These are phyloP conservation scores for Pseudomyrmex pallidus DNA, from an alignment of 1,140 invertebrate genomes.

Conservation along the genomic window DNA sequence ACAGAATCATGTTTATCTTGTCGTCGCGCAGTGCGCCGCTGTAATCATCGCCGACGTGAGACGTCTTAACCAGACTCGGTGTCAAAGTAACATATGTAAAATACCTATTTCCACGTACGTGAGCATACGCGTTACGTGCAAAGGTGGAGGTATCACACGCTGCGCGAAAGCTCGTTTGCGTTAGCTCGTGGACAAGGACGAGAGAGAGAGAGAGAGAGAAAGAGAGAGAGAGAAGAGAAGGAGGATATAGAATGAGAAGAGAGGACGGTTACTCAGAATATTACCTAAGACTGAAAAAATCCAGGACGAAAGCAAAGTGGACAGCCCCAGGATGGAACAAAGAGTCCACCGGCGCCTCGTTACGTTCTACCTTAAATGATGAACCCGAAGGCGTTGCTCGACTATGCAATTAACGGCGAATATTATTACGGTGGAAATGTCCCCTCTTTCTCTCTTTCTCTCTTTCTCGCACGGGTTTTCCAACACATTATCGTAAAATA, in stretches of 20 bases:
- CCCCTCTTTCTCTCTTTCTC: background rate
- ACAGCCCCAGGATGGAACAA: constrained; percentile 76
- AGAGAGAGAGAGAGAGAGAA: constrained; percentile 34
- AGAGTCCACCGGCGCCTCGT: constrained; percentile 73
- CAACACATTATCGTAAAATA: background rate
- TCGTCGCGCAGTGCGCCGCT: constrained; percentile 48
- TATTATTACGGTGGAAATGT: constrained; percentile 72
- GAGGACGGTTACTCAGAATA: constrained; percentile 79
- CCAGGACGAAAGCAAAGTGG: constrained; percentile 79
- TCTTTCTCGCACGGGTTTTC: background rate
- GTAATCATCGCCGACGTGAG: constrained; percentile 65
- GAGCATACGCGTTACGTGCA: constrained; percentile 56
- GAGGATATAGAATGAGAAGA: constrained; percentile 10
- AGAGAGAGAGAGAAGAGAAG: background rate
- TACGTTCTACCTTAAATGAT: constrained; percentile 77
- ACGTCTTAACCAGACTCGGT: constrained; percentile 69
- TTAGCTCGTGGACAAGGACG: constrained; percentile 63
- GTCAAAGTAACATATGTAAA: constrained; percentile 62
- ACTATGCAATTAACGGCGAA: constrained; percentile 81
- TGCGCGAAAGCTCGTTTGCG: constrained; percentile 72
- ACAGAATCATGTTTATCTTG: constrained; percentile 59
- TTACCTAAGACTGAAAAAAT: constrained; percentile 83
- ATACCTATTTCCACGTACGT: constrained; percentile 59
- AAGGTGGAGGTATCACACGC: constrained; percentile 60
- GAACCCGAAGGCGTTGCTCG: constrained; percentile 79